Evolutionary conservation across 2,113 vertebrate genomes (phyloP), one percentile per base, ranked within the genome.

Genomic region (Uropsilus gracilis): DNA sequence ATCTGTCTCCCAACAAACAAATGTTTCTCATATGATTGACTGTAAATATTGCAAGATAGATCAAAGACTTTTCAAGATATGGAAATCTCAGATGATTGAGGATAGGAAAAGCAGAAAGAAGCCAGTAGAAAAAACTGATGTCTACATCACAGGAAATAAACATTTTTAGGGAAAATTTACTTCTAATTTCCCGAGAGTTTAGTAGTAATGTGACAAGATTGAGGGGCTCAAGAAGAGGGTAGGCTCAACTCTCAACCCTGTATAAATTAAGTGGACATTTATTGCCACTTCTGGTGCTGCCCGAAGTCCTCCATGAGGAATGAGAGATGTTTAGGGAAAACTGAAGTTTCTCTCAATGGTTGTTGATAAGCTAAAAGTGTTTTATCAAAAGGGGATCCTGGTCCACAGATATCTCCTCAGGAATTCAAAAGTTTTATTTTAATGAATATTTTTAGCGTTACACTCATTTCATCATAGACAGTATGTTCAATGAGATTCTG

Each of bases 31-130:
- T 48, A 18, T 26, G 48, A 16, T 37, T 78, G 64, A 93, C 75
- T 93, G 73, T 90, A 50, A 85, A 69, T 42, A 94, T 69, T 53
- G 46, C 11, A 75, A 59, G 34, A 42, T n/a, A 85, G 46, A 63
- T 82, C 86, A 93, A 69, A 71, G 11, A 53, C 34, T 95, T 82
- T 48, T 68, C 50, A 61, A 50, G 37, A 39, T 57, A 68, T n/a
- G 7, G 14, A n/a, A n/a, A n/a, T n/a, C n/a, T n/a, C n/a, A n/a
- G n/a, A n/a, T n/a, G n/a, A n/a, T n/a, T n/a, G n/a, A n/a, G n/a
- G n/a, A 1, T 39, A 86, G 13, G 68, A 73, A 11, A 24, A 46
- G 18, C 8, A 53, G n/a, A n/a, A 69, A 82, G 30, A 81, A 85
- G 39, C 55, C 20, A 46, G 2, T 73, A 69, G n/a, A 89, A 80